phyloP scores from a whole-genome alignment of 2,797 vertebrate species.

The Bradypodion pumilum region DNA sequence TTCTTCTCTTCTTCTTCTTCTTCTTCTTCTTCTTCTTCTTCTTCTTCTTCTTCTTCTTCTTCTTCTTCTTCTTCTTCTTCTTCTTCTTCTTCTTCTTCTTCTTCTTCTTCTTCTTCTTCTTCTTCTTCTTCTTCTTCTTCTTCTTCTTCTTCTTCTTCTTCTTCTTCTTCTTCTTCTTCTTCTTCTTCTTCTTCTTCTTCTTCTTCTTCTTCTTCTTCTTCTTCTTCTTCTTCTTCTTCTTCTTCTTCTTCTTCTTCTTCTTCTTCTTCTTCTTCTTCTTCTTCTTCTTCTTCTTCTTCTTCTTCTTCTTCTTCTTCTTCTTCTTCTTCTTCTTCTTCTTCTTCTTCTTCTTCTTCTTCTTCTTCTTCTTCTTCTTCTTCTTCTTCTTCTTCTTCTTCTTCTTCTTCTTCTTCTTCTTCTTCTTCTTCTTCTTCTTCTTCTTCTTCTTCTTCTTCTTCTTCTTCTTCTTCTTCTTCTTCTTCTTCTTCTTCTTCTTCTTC shows the following conservation, averaged over 20 bases:
- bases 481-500: slow-evolving; percentile 1
- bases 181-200: slow-evolving; percentile 4
- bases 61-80: neutral
- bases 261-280: neutral
- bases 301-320: slow-evolving; percentile 1
- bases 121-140: slow-evolving; percentile 1
- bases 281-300: neutral
- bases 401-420: neutral
- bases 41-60: neutral
- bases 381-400: slow-evolving; percentile 4
- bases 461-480: neutral
- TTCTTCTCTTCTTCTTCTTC: slow-evolving; percentile 5
- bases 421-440: neutral
- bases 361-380: slow-evolving; percentile 4
- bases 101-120: neutral
- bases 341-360: slow-evolving; percentile 15
- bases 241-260: neutral
- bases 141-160: neutral
- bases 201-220: slow-evolving; percentile 4
- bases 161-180: slow-evolving; percentile 15
- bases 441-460: neutral
- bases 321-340: neutral
- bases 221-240: neutral
- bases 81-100: neutral
- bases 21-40: slow-evolving; percentile 4